Conservation (phyloP, 2,888 invertebrate genomes). For the Eutolmus rufibarbis region DNA sequence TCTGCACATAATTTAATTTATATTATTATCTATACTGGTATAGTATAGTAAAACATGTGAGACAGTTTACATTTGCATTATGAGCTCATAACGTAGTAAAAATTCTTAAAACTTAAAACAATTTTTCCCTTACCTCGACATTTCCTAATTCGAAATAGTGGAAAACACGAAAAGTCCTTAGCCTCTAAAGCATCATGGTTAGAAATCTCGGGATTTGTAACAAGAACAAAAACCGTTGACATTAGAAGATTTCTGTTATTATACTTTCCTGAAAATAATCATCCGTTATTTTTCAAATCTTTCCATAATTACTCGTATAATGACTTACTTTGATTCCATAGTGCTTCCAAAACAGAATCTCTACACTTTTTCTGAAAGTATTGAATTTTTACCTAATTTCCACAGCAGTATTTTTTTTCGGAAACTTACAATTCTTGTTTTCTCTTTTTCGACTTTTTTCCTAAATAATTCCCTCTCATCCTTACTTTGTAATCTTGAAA, state of each 20-base stretch:
- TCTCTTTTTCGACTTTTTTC: neutral
- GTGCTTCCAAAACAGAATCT: conserved; percentile 50
- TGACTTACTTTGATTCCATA: conserved; percentile 57
- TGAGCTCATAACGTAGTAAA: too few species aligned
- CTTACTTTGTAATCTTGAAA: neutral
- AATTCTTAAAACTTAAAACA: neutral
- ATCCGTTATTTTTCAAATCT: neutral
- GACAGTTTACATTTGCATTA: too few species aligned
- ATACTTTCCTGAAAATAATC: conserved; percentile 55
- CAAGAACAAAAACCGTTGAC: conserved; percentile 57
- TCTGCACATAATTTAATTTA: too few species aligned
- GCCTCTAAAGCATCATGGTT: conserved; percentile 44
- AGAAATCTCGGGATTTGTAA: conserved; percentile 46
- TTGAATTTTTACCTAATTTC: neutral
- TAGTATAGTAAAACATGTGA: too few species aligned
- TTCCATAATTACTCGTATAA: neutral
- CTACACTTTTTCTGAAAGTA: conserved; percentile 48
- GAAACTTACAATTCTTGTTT: neutral
- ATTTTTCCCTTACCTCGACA: conserved; percentile 54
- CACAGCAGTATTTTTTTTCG: neutral
- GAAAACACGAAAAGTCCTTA: conserved; percentile 55
- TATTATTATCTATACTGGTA: too few species aligned
- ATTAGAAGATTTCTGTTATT: conserved; percentile 55
- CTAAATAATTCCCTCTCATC: neutral
- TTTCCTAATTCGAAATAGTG: conserved; percentile 57